Evolutionary conservation across 2,888 invertebrate genomes (phyloP).

Genomic region (Osedax fenrisi): DNA sequence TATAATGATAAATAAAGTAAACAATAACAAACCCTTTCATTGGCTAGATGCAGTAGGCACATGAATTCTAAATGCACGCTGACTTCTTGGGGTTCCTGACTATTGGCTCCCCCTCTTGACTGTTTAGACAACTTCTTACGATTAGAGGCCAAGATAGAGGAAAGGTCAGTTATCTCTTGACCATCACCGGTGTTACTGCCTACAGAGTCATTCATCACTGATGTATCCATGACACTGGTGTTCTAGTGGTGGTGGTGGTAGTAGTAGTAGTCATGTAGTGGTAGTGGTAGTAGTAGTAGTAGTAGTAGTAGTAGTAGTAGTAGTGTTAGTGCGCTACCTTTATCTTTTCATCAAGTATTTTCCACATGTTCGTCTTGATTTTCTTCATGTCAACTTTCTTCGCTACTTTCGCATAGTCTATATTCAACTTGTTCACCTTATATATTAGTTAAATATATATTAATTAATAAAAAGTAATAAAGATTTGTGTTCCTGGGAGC

Average conservation of each 20-base stretch:
- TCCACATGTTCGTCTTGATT: constrained; percentile 67
- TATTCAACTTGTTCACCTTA: constrained; percentile 63
- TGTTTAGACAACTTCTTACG: background rate
- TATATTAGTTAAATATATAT: no score
- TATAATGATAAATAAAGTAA: no score
- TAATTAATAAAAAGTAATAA: no score
- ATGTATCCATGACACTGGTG: background rate
- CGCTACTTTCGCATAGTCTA: constrained; percentile 69
- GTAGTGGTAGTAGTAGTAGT: no score
- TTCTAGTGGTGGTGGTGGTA: no score
- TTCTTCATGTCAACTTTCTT: constrained; percentile 76
- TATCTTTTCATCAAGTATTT: no score
- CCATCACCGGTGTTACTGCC: no score
- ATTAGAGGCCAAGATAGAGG: background rate
- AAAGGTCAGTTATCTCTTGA: background rate
- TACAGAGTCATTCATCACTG: no score
- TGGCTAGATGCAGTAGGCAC: background rate
- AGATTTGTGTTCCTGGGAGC: no score
- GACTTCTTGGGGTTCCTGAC: background rate
- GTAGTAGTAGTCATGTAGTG: no score
- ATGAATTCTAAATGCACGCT: background rate
- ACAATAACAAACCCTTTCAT: background rate
- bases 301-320: no score
- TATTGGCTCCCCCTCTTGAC: background rate
- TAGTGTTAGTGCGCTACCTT: no score